These are phyloP conservation scores for Eleginops maclovinus DNA, from an alignment of 2,113 vertebrate genomes.

Conservation along the genomic window DNA sequence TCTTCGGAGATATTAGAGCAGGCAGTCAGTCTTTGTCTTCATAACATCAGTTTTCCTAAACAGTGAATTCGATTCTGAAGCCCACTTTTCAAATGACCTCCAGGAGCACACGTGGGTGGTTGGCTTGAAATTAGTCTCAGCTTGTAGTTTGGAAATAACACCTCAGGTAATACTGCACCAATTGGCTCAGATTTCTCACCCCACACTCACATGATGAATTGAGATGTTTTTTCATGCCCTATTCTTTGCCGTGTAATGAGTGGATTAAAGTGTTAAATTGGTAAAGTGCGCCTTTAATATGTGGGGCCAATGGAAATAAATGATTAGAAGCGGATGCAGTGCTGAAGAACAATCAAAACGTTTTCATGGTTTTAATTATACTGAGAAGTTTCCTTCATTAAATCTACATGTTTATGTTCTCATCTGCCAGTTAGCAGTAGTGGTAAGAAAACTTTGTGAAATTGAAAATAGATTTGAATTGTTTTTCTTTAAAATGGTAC, in stretches of 20 bases:
- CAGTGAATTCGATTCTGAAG: too few relatives aligned
- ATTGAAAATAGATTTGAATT: neutral
- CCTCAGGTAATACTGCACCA: neutral
- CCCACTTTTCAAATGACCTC: constrained; percentile 35
- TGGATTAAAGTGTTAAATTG: neutral
- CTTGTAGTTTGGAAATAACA: constrained; percentile 14
- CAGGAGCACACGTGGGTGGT: neutral
- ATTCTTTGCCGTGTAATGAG: neutral
- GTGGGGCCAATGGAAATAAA: constrained; percentile 38
- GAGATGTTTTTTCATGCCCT: neutral
- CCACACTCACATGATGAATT: neutral
- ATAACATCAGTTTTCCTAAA: constrained; percentile 4
- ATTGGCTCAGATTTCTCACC: neutral
- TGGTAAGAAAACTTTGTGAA: neutral
- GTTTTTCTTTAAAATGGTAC: neutral
- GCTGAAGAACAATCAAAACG: neutral
- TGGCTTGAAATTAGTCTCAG: constrained; percentile 14
- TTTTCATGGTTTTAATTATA: neutral
- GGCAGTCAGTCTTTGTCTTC: neutral
- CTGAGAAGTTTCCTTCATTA: neutral
- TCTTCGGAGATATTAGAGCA: neutral
- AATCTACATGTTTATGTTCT: neutral
- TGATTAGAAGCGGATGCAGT: neutral
- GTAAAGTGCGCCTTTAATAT: constrained; percentile 28
- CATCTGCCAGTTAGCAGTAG: neutral